These are phyloP conservation scores for Lypha dubia DNA, from an alignment of 2,888 invertebrate species.

Conservation along the genomic window DNA sequence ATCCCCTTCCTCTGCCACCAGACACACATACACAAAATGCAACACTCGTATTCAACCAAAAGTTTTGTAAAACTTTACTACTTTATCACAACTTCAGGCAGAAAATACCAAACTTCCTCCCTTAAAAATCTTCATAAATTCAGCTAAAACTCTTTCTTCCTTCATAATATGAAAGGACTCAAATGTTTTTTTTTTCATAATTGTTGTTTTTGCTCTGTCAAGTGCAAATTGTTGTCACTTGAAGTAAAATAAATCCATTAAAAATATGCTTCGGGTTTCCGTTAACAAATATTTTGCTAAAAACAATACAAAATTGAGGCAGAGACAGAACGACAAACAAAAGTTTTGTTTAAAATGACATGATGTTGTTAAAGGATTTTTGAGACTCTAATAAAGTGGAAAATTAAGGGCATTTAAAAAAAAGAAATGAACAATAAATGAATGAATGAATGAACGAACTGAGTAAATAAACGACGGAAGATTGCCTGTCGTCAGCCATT, in stretches of 20 bases:
- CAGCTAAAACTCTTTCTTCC: conserved; percentile 8
- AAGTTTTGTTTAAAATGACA: conserved; percentile 48
- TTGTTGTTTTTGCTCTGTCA: conserved; percentile 51
- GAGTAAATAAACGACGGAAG: background rate
- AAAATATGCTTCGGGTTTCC: conserved; percentile 48
- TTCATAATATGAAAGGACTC: conserved; percentile 7
- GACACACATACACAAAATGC: too few relatives aligned
- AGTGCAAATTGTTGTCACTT: conserved; percentile 57
- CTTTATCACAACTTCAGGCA: background rate
- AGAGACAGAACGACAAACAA: conserved; percentile 24
- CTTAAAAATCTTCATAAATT: conserved; percentile 11
- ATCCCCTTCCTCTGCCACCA: too few relatives aligned
- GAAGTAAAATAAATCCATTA: conserved; percentile 49
- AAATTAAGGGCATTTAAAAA: conserved; percentile 63
- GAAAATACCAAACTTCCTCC: conserved; percentile 24
- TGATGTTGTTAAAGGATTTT: conserved; percentile 51
- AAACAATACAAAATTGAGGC: conserved; percentile 19
- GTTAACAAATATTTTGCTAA: conserved; percentile 43
- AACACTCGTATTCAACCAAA: background rate
- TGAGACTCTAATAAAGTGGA: conserved; percentile 71
- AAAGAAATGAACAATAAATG: conserved; percentile 62
- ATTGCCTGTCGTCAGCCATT: background rate
- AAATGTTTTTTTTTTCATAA: conserved; percentile 5
- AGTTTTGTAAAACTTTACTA: background rate
- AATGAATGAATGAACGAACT: conserved; percentile 10